Conservation (phyloP, 1,140 invertebrate species). For the Drosophila funebris region DNA sequence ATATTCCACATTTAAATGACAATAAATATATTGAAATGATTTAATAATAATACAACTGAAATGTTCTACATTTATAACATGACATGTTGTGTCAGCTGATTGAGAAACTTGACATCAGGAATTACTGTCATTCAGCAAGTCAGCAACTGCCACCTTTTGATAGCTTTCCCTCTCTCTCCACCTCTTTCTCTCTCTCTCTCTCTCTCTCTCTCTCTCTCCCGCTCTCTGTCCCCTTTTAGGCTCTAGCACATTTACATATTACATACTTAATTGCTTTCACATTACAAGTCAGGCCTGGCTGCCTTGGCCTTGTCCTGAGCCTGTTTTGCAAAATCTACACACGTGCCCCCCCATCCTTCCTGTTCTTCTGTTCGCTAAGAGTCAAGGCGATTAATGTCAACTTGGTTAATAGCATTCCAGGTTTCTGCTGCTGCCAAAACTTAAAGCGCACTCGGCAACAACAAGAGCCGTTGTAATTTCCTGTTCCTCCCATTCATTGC, state of each 20-base stretch:
- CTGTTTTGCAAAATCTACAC: slow-evolving; percentile 35
- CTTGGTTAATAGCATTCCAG: slow-evolving; percentile 79
- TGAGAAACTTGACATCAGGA: neutral
- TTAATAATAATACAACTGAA: neutral
- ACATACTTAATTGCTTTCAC: slow-evolving; percentile 79
- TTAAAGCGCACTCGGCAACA: slow-evolving; percentile 53
- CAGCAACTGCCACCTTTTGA: neutral
- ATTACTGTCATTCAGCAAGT: slow-evolving; percentile 26
- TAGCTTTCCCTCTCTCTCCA: neutral
- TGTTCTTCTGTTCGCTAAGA: slow-evolving; percentile 31
- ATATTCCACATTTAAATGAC: neutral
- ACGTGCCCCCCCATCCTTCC: slow-evolving; percentile 26
- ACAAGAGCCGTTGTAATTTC: slow-evolving; percentile 51
- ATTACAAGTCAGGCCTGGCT: too few relatives aligned
- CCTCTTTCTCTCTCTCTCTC: neutral
- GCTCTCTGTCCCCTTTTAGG: neutral
- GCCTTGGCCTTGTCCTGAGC: slow-evolving; percentile 21
- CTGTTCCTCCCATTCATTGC: slow-evolving; percentile 12
- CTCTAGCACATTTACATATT: slow-evolving; percentile 61
- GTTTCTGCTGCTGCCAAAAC: slow-evolving; percentile 54
- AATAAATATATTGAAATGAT: neutral
- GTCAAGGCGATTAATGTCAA: slow-evolving; percentile 81
- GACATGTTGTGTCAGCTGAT: slow-evolving; percentile 8
- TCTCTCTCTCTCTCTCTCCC: neutral
- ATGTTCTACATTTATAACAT: neutral